Evolutionary conservation across 2,888 invertebrate genomes (phyloP), one percentile per base, ranked within the genome.

Genomic region (Drepana falcataria): DNA sequence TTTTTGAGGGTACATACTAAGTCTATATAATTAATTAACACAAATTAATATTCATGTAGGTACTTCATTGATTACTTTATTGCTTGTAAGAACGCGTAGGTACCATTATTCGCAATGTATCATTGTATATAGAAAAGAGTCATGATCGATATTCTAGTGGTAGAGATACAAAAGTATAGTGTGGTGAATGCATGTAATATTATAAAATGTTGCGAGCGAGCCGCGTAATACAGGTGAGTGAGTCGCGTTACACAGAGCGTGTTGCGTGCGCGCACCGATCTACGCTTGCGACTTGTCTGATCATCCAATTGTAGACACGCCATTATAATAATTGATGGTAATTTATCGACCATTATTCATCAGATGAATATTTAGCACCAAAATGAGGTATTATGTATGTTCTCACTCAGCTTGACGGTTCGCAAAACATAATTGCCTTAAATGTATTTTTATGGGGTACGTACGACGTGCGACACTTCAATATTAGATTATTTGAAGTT

Each of bases 201-300:
- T 73, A 71, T 75, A 74, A 73, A 77, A 68, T 64, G 70, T 68
- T 65, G 75, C 79, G 73, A 66, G 70, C 75, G 72, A 72, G 55
- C 64, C 71, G 83, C 83, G 83, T 84, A 85, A 84, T 79, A 85
- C 84, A 78, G 76, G 85, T 81, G 75, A 71, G 69, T 73, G 66
- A 62, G 73, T 79, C 79, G 73, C 67, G 73, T 82, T 80, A 78
- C 81, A 71, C 59, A 61, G 60, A 58, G 58, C 52, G 56, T 35
- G 57, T 62, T 64, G 64, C 65, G 61, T 64, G 65, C 57, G 60
- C 59, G 57, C 55, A 56, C 53, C 55, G 48, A 37, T 47, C 34
- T 41, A 35, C 33, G 35, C 66, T 59, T 55, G 64, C 70, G 66
- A 65, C 66, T 63, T 61, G 70, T 64, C 68, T 63, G 76, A 77